Evolutionary conservation across 2,797 vertebrate species (phyloP), one percentile per base, ranked within the genome.

Genomic region (Falco cherrug): DNA sequence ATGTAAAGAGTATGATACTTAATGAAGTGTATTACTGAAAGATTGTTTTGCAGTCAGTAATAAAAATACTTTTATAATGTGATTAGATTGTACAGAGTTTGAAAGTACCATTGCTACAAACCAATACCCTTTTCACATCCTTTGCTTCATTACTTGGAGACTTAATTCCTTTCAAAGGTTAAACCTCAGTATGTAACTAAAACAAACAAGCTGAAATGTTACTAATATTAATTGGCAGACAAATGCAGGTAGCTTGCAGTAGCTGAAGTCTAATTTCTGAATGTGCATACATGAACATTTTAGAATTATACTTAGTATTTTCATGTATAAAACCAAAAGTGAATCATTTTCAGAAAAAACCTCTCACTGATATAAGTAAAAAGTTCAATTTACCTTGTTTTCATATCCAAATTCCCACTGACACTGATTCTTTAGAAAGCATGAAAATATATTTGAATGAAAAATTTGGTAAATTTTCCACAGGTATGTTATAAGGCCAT

Each of bases 11-110:
- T 93, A 94, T 16, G 25, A 93, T 56, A 45, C 71, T 84, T 96
- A 85, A 83, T 56, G 70, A 91, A 82, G 47, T 31, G 51, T 3
- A 35, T 78, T 80, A 89, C 31, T 69, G n/a, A 41, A 92, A 68
- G 25, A 90, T 73, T 89, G 70, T 56, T 50, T 94, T 50, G 54
- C 68, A 84, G 47, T 17, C 56, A 89, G 59, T 33, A 94, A 89
- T 75, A 82, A 84, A 97, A 93, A 94, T 69, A 51, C 6, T 47
- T 88, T 87, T 74, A 57, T 68, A 92, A 96, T 48, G 10, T 65
- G 94, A 92, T 96, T 74, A 91, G 67, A 88, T 92, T 94, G 87
- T 25, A 94, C 10, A 89, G 43, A 87, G 48, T 69, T 33, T 90
- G 75, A 89, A 94, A 95, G 24, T 13, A 94, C 89, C 37, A 59